Evolutionary conservation across 2,888 invertebrate species (phyloP).

Genomic region (Zygaena filipendulae): DNA sequence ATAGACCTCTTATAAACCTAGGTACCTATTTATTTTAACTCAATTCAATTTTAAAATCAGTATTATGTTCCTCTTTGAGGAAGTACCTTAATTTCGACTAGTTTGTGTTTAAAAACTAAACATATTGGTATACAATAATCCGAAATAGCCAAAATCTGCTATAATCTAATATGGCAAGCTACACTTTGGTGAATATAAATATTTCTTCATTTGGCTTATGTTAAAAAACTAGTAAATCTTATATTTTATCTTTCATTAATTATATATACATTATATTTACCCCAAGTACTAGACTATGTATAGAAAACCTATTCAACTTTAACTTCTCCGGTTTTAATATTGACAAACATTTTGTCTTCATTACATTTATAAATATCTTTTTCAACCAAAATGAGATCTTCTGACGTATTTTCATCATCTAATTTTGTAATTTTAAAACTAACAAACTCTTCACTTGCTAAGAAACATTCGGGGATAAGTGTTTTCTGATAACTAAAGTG

Average conservation of each 20-base stretch:
- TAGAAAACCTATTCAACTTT: constrained; percentile 26
- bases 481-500: constrained; percentile 75
- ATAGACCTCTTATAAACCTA: no score
- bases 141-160: constrained; percentile 28
- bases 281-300: constrained; percentile 5
- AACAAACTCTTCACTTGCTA: constrained; percentile 69
- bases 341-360: constrained; percentile 49
- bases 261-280: no score
- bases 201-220: constrained; percentile 34
- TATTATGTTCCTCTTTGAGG: no score
- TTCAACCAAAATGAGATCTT: constrained; percentile 49
- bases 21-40: no score
- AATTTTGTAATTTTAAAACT: constrained; percentile 64
- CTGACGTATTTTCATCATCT: constrained; percentile 39
- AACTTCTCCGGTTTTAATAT: constrained; percentile 52
- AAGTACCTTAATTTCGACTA: no score
- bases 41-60: no score
- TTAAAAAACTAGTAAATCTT: constrained; percentile 18
- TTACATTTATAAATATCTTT: constrained; percentile 29
- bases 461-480: constrained; percentile 68
- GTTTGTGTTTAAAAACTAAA: no score
- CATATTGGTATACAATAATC: no score
- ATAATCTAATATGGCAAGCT: constrained; percentile 64
- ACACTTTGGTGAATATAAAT: constrained; percentile 58
- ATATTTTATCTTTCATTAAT: constrained; percentile 19